phyloP scores from a whole-genome alignment of 2,797 vertebrate genomes.

The Sebastiscus albofasciatus region DNA sequence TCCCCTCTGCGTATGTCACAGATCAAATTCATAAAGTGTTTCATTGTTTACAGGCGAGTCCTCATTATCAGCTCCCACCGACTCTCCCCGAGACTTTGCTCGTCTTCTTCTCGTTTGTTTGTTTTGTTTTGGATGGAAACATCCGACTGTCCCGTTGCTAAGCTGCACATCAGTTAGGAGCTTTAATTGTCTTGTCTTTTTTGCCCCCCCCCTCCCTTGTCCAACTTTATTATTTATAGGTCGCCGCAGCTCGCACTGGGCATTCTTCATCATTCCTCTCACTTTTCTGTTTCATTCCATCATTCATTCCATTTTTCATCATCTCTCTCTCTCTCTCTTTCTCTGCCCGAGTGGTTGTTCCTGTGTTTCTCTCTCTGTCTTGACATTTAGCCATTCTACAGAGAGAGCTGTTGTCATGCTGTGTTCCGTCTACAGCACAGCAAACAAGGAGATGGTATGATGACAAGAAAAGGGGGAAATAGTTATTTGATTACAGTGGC shows the following conservation, averaged over 20 bases:
- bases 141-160: constrained; percentile 3
- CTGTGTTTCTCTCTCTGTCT: background rate
- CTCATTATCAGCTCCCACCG: constrained; percentile 44
- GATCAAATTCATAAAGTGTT: constrained; percentile 56
- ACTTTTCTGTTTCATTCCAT: background rate
- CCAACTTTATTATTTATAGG: constrained; percentile 26
- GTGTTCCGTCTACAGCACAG: background rate
- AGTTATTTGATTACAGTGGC: constrained; percentile 8
- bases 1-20: constrained; percentile 55
- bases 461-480: background rate
- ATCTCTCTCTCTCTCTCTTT: background rate
- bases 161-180: constrained; percentile 22
- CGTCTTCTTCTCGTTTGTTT: constrained; percentile 3
- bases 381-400: constrained; percentile 23
- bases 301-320: background rate
- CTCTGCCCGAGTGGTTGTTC: background rate
- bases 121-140: constrained; percentile 11
- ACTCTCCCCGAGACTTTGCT: background rate
- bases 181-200: constrained; percentile 13
- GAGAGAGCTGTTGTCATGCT: background rate
- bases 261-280: background rate
- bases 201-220: background rate
- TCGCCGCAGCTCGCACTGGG: background rate
- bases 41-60: constrained; percentile 69
- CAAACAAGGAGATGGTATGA: background rate